Conservation (phyloP, 2,888 invertebrate species). For the Serripes groenlandicus region DNA sequence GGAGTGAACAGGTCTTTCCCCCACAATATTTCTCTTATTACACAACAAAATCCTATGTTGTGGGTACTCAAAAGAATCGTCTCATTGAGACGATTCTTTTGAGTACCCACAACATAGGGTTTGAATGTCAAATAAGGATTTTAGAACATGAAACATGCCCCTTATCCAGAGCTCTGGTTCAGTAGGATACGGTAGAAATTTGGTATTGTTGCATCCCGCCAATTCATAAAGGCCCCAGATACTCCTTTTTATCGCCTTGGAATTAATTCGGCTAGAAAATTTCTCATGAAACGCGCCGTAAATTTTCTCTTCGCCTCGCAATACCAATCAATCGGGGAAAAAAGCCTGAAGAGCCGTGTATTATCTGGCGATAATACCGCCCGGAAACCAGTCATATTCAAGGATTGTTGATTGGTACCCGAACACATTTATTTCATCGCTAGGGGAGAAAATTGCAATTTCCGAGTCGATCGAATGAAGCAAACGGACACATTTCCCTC, state of each 20-base stretch:
- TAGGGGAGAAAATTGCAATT: conserved; percentile 41
- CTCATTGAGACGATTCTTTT: too few species aligned
- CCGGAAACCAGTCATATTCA: conserved; percentile 8
- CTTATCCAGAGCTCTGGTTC: too few species aligned
- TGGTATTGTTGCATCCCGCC: too few species aligned
- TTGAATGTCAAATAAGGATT: too few species aligned
- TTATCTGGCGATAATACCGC: background rate
- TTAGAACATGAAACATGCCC: too few species aligned
- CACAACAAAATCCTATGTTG: too few species aligned
- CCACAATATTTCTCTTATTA: too few species aligned
- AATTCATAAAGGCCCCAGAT: too few species aligned
- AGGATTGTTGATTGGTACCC: conserved; percentile 14
- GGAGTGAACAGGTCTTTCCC: too few species aligned
- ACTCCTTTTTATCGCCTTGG: background rate
- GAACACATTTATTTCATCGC: conserved; percentile 16
- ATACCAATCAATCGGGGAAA: background rate
- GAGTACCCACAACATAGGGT: too few species aligned
- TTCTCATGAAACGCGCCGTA: background rate
- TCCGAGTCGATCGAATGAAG: conserved; percentile 1
- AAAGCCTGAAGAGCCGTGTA: background rate
- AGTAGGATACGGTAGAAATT: too few species aligned
- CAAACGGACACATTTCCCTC: background rate
- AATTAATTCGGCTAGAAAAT: background rate
- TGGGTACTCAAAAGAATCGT: too few species aligned
- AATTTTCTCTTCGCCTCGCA: background rate